These are phyloP conservation scores for Acanthurus leucopareius DNA, from an alignment of 2,797 vertebrate genomes.

Conservation along the genomic window DNA sequence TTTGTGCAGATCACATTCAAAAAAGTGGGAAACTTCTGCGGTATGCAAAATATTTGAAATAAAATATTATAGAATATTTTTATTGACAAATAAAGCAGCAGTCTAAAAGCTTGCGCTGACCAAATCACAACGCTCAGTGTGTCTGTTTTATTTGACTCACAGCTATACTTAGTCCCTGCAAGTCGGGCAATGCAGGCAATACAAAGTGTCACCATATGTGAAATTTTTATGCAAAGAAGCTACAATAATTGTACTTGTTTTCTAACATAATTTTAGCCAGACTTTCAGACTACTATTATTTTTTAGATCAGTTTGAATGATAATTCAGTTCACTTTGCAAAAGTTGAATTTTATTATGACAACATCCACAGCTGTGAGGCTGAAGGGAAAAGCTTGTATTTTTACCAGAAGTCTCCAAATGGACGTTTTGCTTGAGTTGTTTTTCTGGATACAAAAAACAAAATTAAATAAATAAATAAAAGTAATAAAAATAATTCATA, in stretches of 20 bases:
- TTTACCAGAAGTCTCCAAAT: too few species aligned
- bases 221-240: background rate
- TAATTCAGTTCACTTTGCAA: too few species aligned
- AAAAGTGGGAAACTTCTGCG: constrained; percentile 7
- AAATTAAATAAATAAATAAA: too few species aligned
- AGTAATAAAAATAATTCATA: too few species aligned
- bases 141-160: constrained; percentile 23
- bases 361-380: constrained; percentile 11
- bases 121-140: constrained; percentile 13
- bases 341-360: background rate
- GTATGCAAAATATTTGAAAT: too few species aligned
- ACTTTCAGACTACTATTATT: background rate
- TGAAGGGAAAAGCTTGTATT: background rate
- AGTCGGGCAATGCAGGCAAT: constrained; percentile 14
- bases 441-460: background rate
- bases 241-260: constrained; percentile 38
- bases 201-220: constrained; percentile 38
- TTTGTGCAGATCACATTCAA: background rate
- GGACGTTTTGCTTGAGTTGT: background rate
- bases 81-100: background rate
- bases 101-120: constrained; percentile 31
- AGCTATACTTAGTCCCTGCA: constrained; percentile 13
- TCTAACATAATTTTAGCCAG: constrained; percentile 23
- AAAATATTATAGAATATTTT: too few species aligned
- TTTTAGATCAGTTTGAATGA: too few species aligned